Evolutionary conservation across 2,797 vertebrate species (phyloP).

Genomic region (Delichon dasypus): DNA sequence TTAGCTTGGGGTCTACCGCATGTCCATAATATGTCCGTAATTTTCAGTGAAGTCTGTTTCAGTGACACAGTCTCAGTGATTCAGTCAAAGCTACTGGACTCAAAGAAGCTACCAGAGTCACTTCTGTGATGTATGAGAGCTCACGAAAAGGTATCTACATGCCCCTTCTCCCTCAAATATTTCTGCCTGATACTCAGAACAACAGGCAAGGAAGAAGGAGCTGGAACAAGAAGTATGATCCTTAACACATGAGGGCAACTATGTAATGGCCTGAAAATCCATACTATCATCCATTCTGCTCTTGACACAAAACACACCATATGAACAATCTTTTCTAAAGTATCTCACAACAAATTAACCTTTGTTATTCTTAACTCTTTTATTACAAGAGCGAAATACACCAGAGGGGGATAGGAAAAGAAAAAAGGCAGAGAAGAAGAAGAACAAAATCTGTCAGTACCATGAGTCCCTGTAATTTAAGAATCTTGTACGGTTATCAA

Average conservation of each 20-base stretch:
- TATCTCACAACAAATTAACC: background rate
- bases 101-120: background rate
- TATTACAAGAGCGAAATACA: background rate
- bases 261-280: background rate
- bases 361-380: background rate
- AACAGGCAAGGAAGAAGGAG: background rate
- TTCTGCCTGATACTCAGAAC: background rate
- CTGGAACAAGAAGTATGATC: background rate
- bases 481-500: background rate
- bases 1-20: fast-evolving
- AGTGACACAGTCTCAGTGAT: background rate
- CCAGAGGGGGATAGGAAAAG: background rate
- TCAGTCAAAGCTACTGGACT: background rate
- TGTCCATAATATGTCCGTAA: fast-evolving
- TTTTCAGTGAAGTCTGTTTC: background rate
- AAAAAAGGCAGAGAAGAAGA: background rate
- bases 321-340: background rate
- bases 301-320: background rate
- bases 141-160: background rate
- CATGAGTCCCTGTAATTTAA: background rate
- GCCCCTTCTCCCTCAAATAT: background rate
- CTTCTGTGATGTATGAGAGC: background rate
- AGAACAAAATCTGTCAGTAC: background rate
- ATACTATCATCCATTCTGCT: background rate
- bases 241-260: background rate